Evolutionary conservation across 1,140 invertebrate genomes (phyloP), one percentile per base, ranked within the genome.

Genomic region (Caenorhabditis remanei): DNA sequence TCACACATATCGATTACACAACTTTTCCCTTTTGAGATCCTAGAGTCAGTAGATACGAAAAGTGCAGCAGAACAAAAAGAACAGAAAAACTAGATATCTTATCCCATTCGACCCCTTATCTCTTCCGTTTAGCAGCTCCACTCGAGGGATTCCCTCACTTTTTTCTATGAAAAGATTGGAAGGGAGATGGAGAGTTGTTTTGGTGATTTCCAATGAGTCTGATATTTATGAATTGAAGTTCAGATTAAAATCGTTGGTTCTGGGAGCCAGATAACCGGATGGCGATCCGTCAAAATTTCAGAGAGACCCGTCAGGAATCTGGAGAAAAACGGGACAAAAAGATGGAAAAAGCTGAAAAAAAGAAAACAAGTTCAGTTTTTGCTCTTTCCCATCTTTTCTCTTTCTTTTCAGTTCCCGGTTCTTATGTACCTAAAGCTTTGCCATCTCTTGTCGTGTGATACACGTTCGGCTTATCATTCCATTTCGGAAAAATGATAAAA

Each of bases 361-460:
- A 58, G 55, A 58, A 58, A 58, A 58, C 19, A 58, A 19, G 13
- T 11, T 14, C 55, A 58, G 55, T n/a, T 58, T 58, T 19, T 58
- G 6, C 6, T 58, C n/a, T 9, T n/a, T 53, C 55, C 13, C 55
- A 19, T 7, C 19, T n/a, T 58, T n/a, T 6, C n/a, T 58, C 4
- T 19, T 58, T 19, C 11, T 9, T 8, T 32, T 71, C 65, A 50
- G 4, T 79, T 79, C 71, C 71, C 21, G 46, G 71, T 79, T 46
- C 71, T 79, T 79, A 79, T 50, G 71, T 79, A 79, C 46, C 71
- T 24, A 53, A 79, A 50, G n/a, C 71, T 19, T 50, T 79, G 71
- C 53, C 71, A 79, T 21, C 71, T 48, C 40, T 79, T 79, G 43
- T 79, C 71, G 13, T 50, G 46, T 79, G 65, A 71, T 46, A 71